Evolutionary conservation across 2,113 vertebrate genomes (phyloP).

Genomic region (Mus spicilegus): DNA sequence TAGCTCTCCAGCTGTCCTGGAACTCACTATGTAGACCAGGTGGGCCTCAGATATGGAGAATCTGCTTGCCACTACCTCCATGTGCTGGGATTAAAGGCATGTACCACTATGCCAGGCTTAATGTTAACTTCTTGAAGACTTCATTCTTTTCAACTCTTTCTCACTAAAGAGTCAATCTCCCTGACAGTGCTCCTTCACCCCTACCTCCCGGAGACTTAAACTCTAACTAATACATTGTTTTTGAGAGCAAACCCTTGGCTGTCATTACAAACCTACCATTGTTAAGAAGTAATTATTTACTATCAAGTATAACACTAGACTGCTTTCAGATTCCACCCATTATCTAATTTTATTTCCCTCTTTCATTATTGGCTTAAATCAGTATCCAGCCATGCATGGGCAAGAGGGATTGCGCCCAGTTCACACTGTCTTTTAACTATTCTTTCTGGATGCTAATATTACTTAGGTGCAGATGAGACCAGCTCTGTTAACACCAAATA

Average conservation of each 20-base stretch:
- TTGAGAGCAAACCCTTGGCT: neutral
- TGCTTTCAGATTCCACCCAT: neutral
- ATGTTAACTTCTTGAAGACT: neutral
- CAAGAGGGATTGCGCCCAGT: neutral
- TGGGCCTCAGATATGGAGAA: neutral
- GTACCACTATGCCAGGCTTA: neutral
- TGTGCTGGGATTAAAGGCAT: neutral
- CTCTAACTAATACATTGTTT: neutral
- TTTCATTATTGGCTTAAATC: conserved; percentile 34
- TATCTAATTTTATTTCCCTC: neutral
- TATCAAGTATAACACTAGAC: neutral
- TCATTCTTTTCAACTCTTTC: neutral
- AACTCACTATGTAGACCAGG: neutral
- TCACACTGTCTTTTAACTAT: conserved; percentile 26
- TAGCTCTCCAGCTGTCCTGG: neutral
- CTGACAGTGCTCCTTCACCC: neutral
- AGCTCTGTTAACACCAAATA: neutral
- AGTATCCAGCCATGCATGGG: neutral
- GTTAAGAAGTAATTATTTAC: neutral
- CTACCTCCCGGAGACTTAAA: neutral
- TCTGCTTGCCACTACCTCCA: too few relatives aligned
- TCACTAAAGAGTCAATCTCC: conserved; percentile 29
- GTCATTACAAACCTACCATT: neutral
- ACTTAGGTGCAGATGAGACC: conserved; percentile 14
- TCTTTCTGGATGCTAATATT: conserved; percentile 9